Percentiles rank a stretch among this genome's conserved stretches.
Evolutionary conservation across 2,113 vertebrate genomes (phyloP).

Genomic region (Mesocricetus auratus): DNA sequence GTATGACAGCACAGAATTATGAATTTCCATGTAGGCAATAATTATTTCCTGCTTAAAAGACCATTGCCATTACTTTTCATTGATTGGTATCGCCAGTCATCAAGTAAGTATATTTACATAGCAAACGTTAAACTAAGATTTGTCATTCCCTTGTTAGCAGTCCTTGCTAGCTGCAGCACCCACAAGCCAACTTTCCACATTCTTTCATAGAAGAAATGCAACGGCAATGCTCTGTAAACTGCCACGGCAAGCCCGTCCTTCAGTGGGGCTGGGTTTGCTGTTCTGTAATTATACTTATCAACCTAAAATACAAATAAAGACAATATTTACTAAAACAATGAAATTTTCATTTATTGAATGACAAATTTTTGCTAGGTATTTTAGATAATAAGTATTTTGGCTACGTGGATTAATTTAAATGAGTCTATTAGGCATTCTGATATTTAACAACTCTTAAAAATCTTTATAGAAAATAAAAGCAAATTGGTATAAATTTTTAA

Average conservation of each 20-base stretch:
- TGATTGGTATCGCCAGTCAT: neutral
- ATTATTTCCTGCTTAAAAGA: constrained; percentile 17
- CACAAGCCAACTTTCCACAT: neutral
- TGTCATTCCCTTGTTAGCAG: neutral
- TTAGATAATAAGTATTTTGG: constrained; percentile 72
- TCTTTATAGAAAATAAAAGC: constrained; percentile 77
- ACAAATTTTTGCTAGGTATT: constrained; percentile 72
- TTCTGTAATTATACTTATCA: constrained; percentile 30
- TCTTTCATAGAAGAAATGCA: neutral
- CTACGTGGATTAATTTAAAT: constrained; percentile 57
- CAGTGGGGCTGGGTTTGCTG: neutral
- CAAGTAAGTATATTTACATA: neutral
- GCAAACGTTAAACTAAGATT: neutral
- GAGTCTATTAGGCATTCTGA: constrained; percentile 64
- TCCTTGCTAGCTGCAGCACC: neutral
- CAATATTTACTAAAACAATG: constrained; percentile 23
- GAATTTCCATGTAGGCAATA: neutral
- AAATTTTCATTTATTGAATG: constrained; percentile 53
- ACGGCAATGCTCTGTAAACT: neutral
- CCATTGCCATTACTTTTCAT: constrained; percentile 5
- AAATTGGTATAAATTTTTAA: constrained; percentile 75
- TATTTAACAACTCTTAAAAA: constrained; percentile 67
- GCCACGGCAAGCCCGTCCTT: neutral
- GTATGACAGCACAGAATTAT: neutral
- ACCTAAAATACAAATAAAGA: constrained; percentile 33